Conservation (phyloP, 1,140 invertebrate genomes). For the Leptinotarsa undecemlineata region DNA sequence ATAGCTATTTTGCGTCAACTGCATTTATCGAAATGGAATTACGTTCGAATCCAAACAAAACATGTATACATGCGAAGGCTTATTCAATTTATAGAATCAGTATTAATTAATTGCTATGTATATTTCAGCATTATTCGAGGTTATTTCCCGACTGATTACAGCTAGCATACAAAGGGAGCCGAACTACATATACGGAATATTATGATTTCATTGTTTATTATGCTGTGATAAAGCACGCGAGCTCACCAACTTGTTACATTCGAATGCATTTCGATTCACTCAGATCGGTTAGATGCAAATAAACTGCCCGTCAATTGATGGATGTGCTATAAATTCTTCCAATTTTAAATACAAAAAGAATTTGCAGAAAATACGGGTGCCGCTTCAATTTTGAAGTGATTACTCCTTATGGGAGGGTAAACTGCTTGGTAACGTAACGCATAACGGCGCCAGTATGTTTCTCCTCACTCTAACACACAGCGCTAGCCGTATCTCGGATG, state of each 20-base stretch:
- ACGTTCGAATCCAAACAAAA: background rate
- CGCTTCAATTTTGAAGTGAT: too few relatives aligned
- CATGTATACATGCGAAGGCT: background rate
- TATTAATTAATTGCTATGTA: constrained; percentile 1
- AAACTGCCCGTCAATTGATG: too few relatives aligned
- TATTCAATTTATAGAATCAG: background rate
- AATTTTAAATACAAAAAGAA: too few relatives aligned
- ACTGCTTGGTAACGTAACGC: too few relatives aligned
- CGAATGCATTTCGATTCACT: background rate
- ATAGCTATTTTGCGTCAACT: constrained; percentile 8
- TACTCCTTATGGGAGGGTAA: too few relatives aligned
- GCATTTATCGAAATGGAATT: constrained; percentile 6
- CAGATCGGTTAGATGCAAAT: too few relatives aligned
- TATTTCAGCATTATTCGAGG: background rate
- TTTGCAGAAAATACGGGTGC: too few relatives aligned
- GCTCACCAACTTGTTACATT: background rate
- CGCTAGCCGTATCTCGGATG: too few relatives aligned
- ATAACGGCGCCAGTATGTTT: too few relatives aligned
- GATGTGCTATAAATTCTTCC: too few relatives aligned
- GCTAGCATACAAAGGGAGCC: background rate
- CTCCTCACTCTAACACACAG: too few relatives aligned
- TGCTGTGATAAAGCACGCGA: background rate
- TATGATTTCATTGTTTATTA: constrained; percentile 1
- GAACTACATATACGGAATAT: background rate
- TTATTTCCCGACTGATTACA: constrained; percentile 2